These are phyloP conservation scores for Xestobium rufovillosum DNA, from an alignment of 2,888 invertebrate species.

Conservation along the genomic window DNA sequence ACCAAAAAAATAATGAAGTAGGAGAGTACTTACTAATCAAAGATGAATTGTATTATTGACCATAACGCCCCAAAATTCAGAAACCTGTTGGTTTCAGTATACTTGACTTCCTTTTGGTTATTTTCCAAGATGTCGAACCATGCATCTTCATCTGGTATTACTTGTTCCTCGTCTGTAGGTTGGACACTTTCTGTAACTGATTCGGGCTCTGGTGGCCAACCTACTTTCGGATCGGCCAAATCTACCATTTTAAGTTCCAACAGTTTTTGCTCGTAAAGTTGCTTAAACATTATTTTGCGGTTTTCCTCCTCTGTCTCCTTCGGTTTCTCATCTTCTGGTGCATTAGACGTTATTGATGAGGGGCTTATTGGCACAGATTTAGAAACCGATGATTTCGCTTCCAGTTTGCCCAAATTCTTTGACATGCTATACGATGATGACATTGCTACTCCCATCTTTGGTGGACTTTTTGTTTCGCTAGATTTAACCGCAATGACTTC, in stretches of 20 bases:
- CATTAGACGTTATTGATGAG: neutral
- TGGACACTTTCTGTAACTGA: slow-evolving; percentile 6
- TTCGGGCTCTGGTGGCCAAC: slow-evolving; percentile 28
- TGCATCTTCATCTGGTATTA: slow-evolving; percentile 12
- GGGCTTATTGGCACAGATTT: no score
- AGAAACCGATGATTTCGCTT: no score
- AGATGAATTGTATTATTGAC: slow-evolving; percentile 38
- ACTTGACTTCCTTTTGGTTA: slow-evolving; percentile 19
- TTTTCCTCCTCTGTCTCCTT: slow-evolving; percentile 4
- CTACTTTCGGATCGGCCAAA: slow-evolving; percentile 30
- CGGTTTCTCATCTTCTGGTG: neutral
- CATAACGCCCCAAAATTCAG: slow-evolving; percentile 34
- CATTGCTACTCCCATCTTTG: no score
- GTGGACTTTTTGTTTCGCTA: no score
- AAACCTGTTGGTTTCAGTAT: slow-evolving; percentile 27
- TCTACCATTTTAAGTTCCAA: slow-evolving; percentile 33
- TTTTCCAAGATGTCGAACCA: slow-evolving; percentile 21
- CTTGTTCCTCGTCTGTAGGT: slow-evolving; percentile 5
- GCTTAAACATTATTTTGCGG: slow-evolving; percentile 17
- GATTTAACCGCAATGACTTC: no score
- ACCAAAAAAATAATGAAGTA: neutral
- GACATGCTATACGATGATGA: no score
- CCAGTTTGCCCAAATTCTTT: no score
- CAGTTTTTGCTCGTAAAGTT: slow-evolving; percentile 29
- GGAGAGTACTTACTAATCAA: slow-evolving; percentile 35